A percentile compares a stretch with the other conserved stretches of the same genome.
phyloP scores from a whole-genome alignment of 2,888 invertebrate genomes.

The Deroplatys truncata region DNA sequence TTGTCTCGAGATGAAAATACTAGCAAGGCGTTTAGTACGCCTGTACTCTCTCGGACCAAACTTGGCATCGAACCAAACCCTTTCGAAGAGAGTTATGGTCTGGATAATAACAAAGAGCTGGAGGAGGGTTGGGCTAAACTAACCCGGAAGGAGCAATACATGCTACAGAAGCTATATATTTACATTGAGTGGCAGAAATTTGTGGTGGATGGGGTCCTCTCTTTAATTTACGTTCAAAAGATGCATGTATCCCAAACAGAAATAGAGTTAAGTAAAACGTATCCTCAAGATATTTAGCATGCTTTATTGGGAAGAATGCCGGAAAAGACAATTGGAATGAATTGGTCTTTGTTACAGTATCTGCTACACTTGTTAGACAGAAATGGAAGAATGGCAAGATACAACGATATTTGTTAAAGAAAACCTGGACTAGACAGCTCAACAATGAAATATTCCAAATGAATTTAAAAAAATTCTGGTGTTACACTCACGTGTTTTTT shows the following conservation, averaged over 20 bases:
- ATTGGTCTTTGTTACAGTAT: neutral
- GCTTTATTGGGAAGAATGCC: neutral
- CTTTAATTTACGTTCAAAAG: neutral
- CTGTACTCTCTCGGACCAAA: neutral
- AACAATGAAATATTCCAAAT: too few relatives aligned
- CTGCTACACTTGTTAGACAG: too few relatives aligned
- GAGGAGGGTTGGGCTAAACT: neutral
- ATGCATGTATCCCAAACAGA: neutral
- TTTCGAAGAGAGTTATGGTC: neutral
- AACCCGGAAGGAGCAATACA: neutral
- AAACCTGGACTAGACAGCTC: too few relatives aligned
- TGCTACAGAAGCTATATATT: neutral
- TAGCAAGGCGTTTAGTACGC: neutral
- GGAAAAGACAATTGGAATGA: neutral
- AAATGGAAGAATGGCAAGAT: neutral
- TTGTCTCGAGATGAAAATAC: neutral
- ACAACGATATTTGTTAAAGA: too few relatives aligned
- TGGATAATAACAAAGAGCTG: neutral
- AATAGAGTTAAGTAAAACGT: neutral
- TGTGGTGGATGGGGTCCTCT: neutral
- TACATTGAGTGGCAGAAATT: neutral
- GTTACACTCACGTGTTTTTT: too few relatives aligned
- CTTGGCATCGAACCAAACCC: neutral
- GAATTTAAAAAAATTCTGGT: too few relatives aligned
- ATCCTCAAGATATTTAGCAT: neutral